A percentile compares a stretch with the other conserved stretches of the same genome.
Conservation (phyloP, 2,888 invertebrate species). For the Stramonita haemastoma region DNA sequence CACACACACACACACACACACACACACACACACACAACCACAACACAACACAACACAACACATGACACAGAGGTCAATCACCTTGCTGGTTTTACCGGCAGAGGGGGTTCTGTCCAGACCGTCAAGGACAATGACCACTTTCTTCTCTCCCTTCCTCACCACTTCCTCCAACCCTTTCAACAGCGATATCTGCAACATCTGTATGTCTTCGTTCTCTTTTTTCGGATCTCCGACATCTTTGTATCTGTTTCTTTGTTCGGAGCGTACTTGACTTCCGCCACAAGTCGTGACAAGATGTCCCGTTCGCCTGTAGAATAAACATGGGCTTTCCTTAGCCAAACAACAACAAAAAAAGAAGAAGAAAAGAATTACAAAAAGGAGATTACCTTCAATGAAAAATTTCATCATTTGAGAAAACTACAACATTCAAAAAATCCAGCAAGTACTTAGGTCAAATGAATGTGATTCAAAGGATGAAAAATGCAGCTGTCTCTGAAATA, state of each 20-base stretch:
- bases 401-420: too few relatives aligned
- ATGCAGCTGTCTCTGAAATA: too few relatives aligned
- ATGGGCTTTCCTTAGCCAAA: too few relatives aligned
- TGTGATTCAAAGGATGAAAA: too few relatives aligned
- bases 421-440: too few relatives aligned
- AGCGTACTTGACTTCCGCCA: slow-evolving; percentile 51
- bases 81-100: slow-evolving; percentile 34
- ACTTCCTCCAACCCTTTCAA: slow-evolving; percentile 38
- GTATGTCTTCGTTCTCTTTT: slow-evolving; percentile 20
- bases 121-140: slow-evolving; percentile 45
- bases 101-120: slow-evolving; percentile 37
- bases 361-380: too few relatives aligned
- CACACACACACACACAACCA: too few relatives aligned
- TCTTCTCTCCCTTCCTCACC: slow-evolving; percentile 40
- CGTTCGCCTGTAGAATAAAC: slow-evolving; percentile 50
- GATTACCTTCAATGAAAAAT: too few relatives aligned
- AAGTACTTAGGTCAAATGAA: too few relatives aligned
- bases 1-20: too few relatives aligned
- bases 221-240: slow-evolving; percentile 17
- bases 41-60: too few relatives aligned
- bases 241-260: slow-evolving; percentile 33
- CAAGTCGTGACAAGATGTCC: slow-evolving; percentile 53
- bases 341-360: too few relatives aligned
- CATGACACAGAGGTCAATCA: background rate
- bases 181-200: slow-evolving; percentile 12